phyloP scores from a whole-genome alignment of 2,888 invertebrate genomes.

The Lasioglossum calceatum region DNA sequence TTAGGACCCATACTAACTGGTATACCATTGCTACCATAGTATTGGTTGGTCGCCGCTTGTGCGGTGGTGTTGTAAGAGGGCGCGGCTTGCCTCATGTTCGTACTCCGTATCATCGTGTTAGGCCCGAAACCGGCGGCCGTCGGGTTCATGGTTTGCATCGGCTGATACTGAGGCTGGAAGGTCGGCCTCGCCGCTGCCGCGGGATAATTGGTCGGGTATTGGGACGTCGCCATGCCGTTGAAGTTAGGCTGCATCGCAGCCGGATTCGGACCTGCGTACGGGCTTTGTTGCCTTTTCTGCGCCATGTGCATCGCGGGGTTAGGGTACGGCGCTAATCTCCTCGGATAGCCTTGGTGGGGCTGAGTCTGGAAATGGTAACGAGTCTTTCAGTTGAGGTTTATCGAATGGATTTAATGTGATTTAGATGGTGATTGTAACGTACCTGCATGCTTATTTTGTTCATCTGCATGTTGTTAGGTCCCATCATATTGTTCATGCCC shows the following conservation, averaged over 20 bases:
- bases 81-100: conserved; percentile 88
- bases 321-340: conserved; percentile 94
- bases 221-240: conserved; percentile 78
- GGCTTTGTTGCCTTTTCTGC: conserved; percentile 87
- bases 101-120: conserved; percentile 84
- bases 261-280: conserved; percentile 83
- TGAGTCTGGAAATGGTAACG: conserved; percentile 62
- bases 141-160: conserved; percentile 80
- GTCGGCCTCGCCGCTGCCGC: conserved; percentile 79
- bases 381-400: not conserved
- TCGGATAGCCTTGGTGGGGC: conserved; percentile 87
- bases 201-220: conserved; percentile 76
- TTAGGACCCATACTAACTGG: conserved; percentile 77
- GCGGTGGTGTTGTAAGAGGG: conserved; percentile 84
- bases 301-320: conserved; percentile 94
- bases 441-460: conserved; percentile 91
- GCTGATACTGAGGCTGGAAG: conserved; percentile 89
- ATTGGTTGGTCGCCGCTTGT: conserved; percentile 71
- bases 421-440: not conserved
- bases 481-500: conserved; percentile 90
- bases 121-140: conserved; percentile 73
- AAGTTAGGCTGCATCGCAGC: conserved; percentile 85
- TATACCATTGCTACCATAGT: conserved; percentile 72
- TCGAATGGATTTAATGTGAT: not conserved
- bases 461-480: conserved; percentile 85